A percentile compares a stretch with the other conserved stretches of the same genome.
Evolutionary conservation across 2,797 vertebrate species (phyloP).

Genomic region (Emys orbicularis): DNA sequence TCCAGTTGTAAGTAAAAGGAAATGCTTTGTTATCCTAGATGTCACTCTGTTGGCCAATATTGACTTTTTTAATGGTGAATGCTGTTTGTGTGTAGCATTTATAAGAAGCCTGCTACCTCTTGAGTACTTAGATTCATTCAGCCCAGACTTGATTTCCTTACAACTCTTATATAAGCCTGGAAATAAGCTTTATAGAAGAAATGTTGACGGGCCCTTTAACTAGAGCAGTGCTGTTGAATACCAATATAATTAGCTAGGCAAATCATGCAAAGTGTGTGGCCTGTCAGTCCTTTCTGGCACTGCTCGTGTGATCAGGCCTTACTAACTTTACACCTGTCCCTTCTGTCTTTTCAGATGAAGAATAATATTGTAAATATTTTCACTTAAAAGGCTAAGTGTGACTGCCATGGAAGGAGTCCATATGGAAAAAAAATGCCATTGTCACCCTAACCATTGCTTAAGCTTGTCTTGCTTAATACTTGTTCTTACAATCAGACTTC

Average conservation of each 20-base stretch:
- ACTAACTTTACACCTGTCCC: slow-evolving; percentile 54
- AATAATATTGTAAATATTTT: slow-evolving; percentile 28
- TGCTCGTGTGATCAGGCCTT: slow-evolving; percentile 5
- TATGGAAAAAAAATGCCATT: neutral
- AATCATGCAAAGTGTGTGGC: slow-evolving; percentile 21
- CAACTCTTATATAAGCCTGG: slow-evolving; percentile 49
- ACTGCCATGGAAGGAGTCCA: neutral
- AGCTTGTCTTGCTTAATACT: neutral
- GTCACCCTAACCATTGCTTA: neutral
- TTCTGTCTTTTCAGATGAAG: slow-evolving; percentile 46
- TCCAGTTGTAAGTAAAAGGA: slow-evolving; percentile 12
- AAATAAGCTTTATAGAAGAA: slow-evolving; percentile 47
- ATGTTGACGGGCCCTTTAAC: slow-evolving; percentile 63
- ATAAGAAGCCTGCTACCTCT: slow-evolving; percentile 26
- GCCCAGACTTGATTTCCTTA: slow-evolving; percentile 50
- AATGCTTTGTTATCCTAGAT: accelerated
- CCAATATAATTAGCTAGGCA: slow-evolving; percentile 65
- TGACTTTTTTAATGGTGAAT: slow-evolving; percentile 24
- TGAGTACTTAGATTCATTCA: slow-evolving; percentile 24
- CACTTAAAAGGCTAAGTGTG: neutral
- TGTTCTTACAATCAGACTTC: neutral
- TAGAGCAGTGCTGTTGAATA: slow-evolving; percentile 43
- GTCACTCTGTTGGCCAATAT: neutral
- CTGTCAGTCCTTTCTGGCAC: slow-evolving; percentile 62
- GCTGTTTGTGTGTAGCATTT: neutral